Percentiles rank a stretch among this genome's conserved stretches.
Conservation (phyloP, 2,797 vertebrate species). For the Sebastes taczanowskii region DNA sequence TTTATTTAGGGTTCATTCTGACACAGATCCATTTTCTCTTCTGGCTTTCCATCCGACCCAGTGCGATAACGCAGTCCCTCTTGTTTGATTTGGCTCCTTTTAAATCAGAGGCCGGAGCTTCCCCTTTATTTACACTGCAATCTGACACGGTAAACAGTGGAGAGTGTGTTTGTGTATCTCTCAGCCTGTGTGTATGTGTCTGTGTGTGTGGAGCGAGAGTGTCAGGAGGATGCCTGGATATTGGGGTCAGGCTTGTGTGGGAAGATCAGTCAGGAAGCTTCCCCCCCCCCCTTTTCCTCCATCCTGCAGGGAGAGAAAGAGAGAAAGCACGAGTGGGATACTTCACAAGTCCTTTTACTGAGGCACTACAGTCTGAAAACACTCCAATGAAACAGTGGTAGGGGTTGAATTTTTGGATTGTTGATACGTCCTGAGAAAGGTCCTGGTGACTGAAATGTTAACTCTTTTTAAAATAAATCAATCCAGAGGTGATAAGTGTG, state of each 20-base stretch:
- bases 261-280: constrained; percentile 75
- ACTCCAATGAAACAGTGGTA: constrained; percentile 14
- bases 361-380: constrained; percentile 33
- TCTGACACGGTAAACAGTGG: constrained; percentile 71
- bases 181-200: neutral
- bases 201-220: constrained; percentile 57
- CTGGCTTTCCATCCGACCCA: constrained; percentile 48
- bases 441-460: too few species aligned
- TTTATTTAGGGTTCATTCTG: constrained; percentile 56
- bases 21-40: constrained; percentile 55
- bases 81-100: constrained; percentile 82
- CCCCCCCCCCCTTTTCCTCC: constrained; percentile 46
- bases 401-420: too few species aligned
- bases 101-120: constrained; percentile 66
- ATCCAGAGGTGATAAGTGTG: neutral
- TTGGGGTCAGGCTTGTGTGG: constrained; percentile 76
- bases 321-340: constrained; percentile 51
- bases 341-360: constrained; percentile 60
- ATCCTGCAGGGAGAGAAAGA: constrained; percentile 68
- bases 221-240: constrained; percentile 72
- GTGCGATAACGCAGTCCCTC: constrained; percentile 61
- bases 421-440: too few species aligned
- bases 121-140: constrained; percentile 75
- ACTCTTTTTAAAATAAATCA: too few species aligned
- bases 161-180: constrained; percentile 64